phyloP scores from a whole-genome alignment of 2,797 vertebrate genomes.

The Parauchenoglanis punctatus region DNA sequence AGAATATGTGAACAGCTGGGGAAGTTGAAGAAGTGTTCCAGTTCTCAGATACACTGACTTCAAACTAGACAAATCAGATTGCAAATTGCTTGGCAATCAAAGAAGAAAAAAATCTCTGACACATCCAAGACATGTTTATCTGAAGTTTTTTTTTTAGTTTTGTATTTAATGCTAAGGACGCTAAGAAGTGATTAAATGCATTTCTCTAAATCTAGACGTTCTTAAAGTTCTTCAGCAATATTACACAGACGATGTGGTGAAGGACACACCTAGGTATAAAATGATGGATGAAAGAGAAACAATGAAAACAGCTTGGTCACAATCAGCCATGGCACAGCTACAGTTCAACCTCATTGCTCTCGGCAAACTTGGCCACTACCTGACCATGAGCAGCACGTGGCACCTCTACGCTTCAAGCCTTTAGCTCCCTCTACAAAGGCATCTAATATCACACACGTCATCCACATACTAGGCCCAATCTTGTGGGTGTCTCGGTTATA shows the following conservation, averaged over 20 bases:
- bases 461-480: constrained; percentile 7
- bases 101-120: not conserved
- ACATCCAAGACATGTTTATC: not conserved
- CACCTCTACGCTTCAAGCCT: not conserved
- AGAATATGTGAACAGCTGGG: not conserved
- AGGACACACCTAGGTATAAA: not conserved
- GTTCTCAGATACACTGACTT: not conserved
- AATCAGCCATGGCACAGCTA: not conserved
- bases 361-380: not conserved
- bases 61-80: not conserved
- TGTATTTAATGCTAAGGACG: not conserved
- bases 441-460: not conserved
- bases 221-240: too few species aligned
- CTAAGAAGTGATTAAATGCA: not conserved
- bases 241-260: not conserved
- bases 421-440: not conserved
- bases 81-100: not conserved
- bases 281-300: not conserved
- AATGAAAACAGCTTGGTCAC: not conserved
- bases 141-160: not conserved
- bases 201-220: not conserved
- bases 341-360: not conserved
- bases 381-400: constrained; percentile 17
- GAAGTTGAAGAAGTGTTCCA: not conserved
- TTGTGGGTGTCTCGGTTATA: constrained; percentile 36